Evolutionary conservation across 92 coral and sea anemone genomes (phyloP).

Genomic region (Epizoanthus ramosus): DNA sequence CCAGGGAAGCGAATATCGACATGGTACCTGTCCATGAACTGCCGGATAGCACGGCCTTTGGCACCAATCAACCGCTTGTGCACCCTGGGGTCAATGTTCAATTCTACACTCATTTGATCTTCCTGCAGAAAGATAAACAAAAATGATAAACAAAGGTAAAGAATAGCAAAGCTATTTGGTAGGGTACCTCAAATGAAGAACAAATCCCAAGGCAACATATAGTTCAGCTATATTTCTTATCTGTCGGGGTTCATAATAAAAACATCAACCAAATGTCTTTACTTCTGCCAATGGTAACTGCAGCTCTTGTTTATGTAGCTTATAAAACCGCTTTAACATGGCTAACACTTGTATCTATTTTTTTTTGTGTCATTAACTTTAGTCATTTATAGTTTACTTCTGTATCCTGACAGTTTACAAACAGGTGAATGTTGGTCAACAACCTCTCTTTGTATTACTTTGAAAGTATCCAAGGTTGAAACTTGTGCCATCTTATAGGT

Average conservation of each 20-base stretch:
- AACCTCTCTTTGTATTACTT: no score
- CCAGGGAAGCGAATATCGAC: constrained; percentile 99
- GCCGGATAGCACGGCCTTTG: constrained; percentile 90
- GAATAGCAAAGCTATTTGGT: neutral
- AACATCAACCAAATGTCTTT: no score
- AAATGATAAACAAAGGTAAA: neutral
- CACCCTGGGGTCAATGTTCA: constrained; percentile 91
- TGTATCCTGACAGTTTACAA: no score
- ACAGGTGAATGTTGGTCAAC: no score
- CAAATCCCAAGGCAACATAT: neutral
- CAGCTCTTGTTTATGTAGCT: no score
- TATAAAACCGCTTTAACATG: no score
- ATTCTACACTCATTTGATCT: constrained; percentile 87
- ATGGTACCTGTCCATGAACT: constrained; percentile 89
- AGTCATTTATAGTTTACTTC: no score
- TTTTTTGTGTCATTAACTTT: no score
- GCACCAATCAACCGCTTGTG: constrained; percentile 97
- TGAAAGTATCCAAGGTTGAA: neutral
- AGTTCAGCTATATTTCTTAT: no score
- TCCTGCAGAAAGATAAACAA: constrained; percentile 56
- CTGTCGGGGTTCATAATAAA: no score
- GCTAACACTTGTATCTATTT: no score
- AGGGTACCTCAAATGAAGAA: neutral
- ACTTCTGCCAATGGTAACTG: no score
- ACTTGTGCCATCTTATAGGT: neutral